Evolutionary conservation across 1,140 invertebrate genomes (phyloP).

Genomic region (Augochlora pura): DNA sequence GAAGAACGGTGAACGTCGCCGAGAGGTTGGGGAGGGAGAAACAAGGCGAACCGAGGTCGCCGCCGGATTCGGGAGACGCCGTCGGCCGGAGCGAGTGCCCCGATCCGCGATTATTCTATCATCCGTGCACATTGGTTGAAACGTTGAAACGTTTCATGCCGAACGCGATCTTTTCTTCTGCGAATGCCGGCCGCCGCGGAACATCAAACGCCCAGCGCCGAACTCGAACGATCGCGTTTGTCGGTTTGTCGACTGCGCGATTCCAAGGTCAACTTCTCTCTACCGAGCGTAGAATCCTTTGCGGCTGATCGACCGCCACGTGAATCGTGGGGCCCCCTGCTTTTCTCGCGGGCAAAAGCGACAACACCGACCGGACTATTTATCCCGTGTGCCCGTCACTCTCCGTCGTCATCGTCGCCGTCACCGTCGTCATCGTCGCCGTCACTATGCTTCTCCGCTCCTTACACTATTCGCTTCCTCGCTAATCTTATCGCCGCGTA

Average conservation of each 20-base stretch:
- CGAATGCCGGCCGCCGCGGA: not conserved
- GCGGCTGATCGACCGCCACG: not conserved
- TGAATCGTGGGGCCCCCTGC: not conserved
- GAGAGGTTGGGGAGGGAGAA: not conserved
- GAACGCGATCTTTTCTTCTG: not conserved
- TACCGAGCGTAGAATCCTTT: not conserved
- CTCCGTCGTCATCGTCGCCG: not conserved
- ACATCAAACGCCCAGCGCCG: constrained; percentile 2
- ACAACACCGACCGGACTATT: too few species aligned
- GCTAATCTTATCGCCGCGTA: too few species aligned
- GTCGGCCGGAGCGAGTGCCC: not conserved
- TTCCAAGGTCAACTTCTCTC: not conserved
- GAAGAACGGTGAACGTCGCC: not conserved
- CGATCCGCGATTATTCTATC: constrained; percentile 14
- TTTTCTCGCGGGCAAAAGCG: not conserved
- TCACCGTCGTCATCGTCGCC: too few species aligned
- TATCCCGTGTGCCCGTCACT: too few species aligned
- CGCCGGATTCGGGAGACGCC: constrained; percentile 16
- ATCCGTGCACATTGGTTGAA: not conserved
- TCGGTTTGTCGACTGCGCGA: not conserved
- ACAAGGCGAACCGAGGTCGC: not conserved
- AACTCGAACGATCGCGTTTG: not conserved
- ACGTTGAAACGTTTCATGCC: not conserved
- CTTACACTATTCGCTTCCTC: not conserved
- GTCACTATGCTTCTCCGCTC: too few species aligned